Conservation (phyloP, 1,140 invertebrate genomes). For the Drosophila ogumai region DNA sequence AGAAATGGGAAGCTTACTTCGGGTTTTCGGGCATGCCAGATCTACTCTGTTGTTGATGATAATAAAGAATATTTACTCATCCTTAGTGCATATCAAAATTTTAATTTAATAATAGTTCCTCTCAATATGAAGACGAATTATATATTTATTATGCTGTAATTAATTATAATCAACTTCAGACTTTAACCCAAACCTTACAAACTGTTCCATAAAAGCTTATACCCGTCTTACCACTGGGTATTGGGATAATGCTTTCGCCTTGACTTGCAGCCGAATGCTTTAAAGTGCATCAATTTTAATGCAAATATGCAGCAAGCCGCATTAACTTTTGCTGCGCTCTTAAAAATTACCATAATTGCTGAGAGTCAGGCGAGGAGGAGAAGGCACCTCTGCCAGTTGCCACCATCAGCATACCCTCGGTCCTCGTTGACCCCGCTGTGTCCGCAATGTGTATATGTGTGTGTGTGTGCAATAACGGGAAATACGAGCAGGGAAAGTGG, state of each 20-base stretch:
- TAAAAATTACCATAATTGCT: conserved; percentile 77
- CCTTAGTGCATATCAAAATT: too few relatives aligned
- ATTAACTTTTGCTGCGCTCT: conserved; percentile 73
- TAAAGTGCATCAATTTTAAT: conserved; percentile 80
- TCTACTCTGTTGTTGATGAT: too few relatives aligned
- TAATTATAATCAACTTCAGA: too few relatives aligned
- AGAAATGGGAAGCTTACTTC: too few relatives aligned
- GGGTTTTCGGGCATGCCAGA: too few relatives aligned
- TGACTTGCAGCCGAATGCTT: conserved; percentile 49
- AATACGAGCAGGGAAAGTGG: conserved; percentile 3
- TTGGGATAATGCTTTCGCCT: conserved; percentile 30
- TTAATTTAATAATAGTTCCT: too few relatives aligned
- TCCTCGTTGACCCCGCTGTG: neutral
- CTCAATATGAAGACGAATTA: too few relatives aligned
- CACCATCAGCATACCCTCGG: neutral
- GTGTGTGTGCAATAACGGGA: neutral
- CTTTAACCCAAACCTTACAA: neutral
- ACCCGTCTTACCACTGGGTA: neutral
- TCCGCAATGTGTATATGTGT: conserved; percentile 18
- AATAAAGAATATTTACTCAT: too few relatives aligned
- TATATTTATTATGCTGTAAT: too few relatives aligned
- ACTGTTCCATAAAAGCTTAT: neutral
- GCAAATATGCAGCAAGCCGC: conserved; percentile 75
- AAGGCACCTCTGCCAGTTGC: conserved; percentile 5
- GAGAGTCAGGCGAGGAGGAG: conserved; percentile 51